Evolutionary conservation across 2,888 invertebrate species (phyloP).

Genomic region (Amphipyra berbera): DNA sequence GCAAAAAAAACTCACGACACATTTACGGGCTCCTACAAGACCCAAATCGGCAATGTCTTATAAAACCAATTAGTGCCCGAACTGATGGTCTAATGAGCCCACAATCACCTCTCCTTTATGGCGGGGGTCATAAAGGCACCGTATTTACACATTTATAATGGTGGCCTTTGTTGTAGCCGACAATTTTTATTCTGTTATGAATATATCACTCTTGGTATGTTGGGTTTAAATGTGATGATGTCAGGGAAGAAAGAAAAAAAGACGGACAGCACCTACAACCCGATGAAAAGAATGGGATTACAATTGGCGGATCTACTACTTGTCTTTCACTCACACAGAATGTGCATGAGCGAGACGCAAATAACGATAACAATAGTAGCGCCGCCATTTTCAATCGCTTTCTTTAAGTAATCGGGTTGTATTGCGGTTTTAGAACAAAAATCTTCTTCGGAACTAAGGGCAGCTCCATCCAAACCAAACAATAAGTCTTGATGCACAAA

Average conservation of each 20-base stretch:
- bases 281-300: neutral
- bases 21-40: slow-evolving; percentile 4
- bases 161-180: slow-evolving; percentile 72
- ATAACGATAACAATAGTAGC: no score
- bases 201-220: slow-evolving; percentile 1
- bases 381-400: no score
- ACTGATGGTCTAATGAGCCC: slow-evolving; percentile 55
- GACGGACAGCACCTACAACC: no score
- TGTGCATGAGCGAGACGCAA: no score
- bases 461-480: no score
- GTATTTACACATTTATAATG: slow-evolving; percentile 75
- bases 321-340: no score
- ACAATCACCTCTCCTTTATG: slow-evolving; percentile 48
- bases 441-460: no score
- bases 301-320: no score
- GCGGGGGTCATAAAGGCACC: slow-evolving; percentile 51
- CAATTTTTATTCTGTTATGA: slow-evolving; percentile 56
- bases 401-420: no score
- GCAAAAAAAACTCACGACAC: slow-evolving; percentile 10
- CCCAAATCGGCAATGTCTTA: slow-evolving; percentile 37
- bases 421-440: no score
- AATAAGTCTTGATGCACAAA: no score
- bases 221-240: neutral
- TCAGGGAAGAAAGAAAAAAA: neutral
- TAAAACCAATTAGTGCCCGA: slow-evolving; percentile 56